Base-by-base conservation (phyloP, 2,888 invertebrate genomes). In the Xestia rhomboidea region DNA sequence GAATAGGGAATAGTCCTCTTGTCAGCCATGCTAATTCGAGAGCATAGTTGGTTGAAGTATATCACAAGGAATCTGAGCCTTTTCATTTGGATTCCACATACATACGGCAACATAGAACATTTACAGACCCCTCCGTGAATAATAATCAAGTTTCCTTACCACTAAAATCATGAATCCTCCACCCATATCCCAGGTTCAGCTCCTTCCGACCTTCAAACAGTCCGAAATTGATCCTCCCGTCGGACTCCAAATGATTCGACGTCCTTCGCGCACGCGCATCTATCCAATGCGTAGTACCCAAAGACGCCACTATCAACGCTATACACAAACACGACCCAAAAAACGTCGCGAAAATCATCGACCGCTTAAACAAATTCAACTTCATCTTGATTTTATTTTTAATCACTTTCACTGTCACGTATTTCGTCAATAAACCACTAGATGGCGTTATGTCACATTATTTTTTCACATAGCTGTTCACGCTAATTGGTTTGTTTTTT, bases 121-220 rank as follows among this genome's bases (percentile, higher is more conserved):
- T 15, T 15, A 27, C 15, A 27, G 1, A 15, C 15, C 27, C 15
- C 27, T 6, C n/a, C 21, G 2, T n/a, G 15, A 64, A 64, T 4
- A 64, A 41, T 41, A n/a, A n/a, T 64, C 13, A 41, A 64, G 13
- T 18, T 41, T 38, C 6, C 97, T 97, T 94, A 99, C 99, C 98
- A 92, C 98, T 98, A 84, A 99, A 97, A 81, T 98, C 97, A 91
- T 98, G 97, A 73, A 97, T 97, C 90, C 99, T 97, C 97, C 97
- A 97, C 8, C 99, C 99, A 90, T 98, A 98, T 6, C 98, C 98
- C 4, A 90, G 86, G 93, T 99, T 98, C 54, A 99, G 94, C 87
- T 98, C 97, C 93, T 99, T 98, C 83, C 97, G 98, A 0, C 99
- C 99, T 89, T 98, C 98, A 91, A 99, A 98, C 15, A 99, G 97